Evolutionary conservation across 1,140 invertebrate species (phyloP).

Genomic region (Drosophila nikananu): DNA sequence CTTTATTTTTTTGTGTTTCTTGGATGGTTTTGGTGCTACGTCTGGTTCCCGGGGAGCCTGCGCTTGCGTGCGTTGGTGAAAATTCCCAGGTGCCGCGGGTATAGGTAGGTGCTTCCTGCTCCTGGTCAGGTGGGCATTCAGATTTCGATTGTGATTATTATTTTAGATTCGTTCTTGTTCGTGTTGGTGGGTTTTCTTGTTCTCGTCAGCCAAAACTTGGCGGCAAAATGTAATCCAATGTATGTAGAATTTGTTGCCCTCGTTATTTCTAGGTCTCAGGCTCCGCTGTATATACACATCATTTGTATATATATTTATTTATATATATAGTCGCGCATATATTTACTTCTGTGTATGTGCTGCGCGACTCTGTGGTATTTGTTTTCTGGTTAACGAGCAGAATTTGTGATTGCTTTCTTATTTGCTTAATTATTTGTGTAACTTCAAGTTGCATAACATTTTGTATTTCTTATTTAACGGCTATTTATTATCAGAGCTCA

Average conservation of each 20-base stretch:
- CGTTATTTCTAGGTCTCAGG: conserved; percentile 30
- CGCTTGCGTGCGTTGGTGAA: conserved; percentile 53
- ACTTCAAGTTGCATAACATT: conserved; percentile 45
- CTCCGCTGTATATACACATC: conserved; percentile 37
- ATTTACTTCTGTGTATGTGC: not conserved
- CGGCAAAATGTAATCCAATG: conserved; percentile 30
- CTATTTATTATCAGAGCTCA: conserved; percentile 33
- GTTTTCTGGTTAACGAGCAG: not conserved
- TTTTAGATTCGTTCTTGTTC: conserved; percentile 24
- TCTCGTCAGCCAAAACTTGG: conserved; percentile 14
- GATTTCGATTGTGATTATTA: conserved; percentile 13
- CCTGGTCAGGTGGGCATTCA: conserved; percentile 26
- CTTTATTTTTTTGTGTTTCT: not conserved
- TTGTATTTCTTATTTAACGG: conserved; percentile 29
- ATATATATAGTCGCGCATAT: not conserved
- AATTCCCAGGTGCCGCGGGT: conserved; percentile 21
- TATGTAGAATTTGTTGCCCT: conserved; percentile 9
- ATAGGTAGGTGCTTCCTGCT: conserved; percentile 13
- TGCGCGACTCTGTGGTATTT: conserved; percentile 7
- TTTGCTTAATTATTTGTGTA: conserved; percentile 39
- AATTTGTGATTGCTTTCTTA: conserved; percentile 8
- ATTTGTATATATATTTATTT: conserved; percentile 5
- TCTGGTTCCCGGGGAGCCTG: conserved; percentile 29
- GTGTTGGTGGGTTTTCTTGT: conserved; percentile 41
- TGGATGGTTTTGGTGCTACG: conserved; percentile 1